phyloP scores from a whole-genome alignment of 2,113 vertebrate species.

The Leptosomus discolor region DNA sequence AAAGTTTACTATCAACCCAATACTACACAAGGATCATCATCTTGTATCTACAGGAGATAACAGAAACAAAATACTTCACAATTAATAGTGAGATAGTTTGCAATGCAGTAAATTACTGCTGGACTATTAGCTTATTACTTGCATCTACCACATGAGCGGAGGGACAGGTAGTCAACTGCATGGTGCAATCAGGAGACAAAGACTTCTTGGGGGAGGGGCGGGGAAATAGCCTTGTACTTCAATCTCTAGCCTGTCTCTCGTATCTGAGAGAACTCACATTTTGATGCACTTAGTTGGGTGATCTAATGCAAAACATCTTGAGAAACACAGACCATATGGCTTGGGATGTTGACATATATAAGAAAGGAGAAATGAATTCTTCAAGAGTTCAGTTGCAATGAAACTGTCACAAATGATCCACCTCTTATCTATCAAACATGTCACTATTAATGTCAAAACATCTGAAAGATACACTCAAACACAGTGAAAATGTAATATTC shows the following conservation, averaged over 20 bases:
- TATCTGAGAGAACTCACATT: not conserved
- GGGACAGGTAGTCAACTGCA: not conserved
- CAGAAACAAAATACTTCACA: not conserved
- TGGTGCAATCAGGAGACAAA: not conserved
- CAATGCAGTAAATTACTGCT: not conserved
- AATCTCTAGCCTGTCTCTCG: not conserved
- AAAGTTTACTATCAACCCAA: not conserved
- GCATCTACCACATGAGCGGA: not conserved
- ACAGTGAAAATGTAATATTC: not conserved
- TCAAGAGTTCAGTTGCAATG: not conserved
- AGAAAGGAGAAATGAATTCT: not conserved
- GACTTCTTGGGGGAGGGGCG: not conserved
- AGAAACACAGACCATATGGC: not conserved
- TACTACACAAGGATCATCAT: not conserved
- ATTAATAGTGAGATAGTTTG: not conserved
- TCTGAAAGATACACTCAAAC: not conserved
- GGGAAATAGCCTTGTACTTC: not conserved
- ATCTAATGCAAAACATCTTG: not conserved
- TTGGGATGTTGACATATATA: not conserved
- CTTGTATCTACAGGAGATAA: not conserved
- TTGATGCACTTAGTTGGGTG: not conserved
- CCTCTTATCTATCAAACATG: not conserved
- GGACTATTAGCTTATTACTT: not conserved
- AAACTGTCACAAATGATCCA: not conserved
- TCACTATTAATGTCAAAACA: slow-evolving; percentile 6